Percentiles rank a stretch among this genome's conserved stretches.
Evolutionary conservation across 2,113 vertebrate species (phyloP).

Genomic region (Nothocercus julius): DNA sequence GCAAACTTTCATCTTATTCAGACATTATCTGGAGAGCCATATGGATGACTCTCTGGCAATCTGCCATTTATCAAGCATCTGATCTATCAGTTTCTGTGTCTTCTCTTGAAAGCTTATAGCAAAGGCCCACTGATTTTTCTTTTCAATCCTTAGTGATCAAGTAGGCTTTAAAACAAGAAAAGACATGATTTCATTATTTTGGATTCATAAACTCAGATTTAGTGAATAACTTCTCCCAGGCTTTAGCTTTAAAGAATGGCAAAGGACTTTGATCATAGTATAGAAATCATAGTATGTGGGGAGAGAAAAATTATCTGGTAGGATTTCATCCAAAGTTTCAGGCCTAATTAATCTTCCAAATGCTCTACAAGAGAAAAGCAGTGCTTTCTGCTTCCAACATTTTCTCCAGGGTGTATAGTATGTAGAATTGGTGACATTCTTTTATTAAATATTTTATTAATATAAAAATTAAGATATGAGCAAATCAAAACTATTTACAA

Average conservation of each 20-base stretch:
- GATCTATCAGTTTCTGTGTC: neutral
- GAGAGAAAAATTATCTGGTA: neutral
- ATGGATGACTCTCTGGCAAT: conserved; percentile 34
- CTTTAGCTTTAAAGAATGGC: neutral
- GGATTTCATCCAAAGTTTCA: neutral
- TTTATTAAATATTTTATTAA: neutral
- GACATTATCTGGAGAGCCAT: conserved; percentile 1
- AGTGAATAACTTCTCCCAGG: conserved; percentile 7
- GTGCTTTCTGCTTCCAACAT: neutral
- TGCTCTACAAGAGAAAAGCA: neutral
- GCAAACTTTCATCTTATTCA: neutral
- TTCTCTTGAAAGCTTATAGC: neutral
- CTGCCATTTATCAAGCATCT: conserved; percentile 17
- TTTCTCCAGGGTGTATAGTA: neutral
- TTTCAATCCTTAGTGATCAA: neutral
- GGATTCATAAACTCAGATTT: conserved; percentile 15
- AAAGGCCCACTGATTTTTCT: conserved; percentile 28
- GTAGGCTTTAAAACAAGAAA: conserved; percentile 53
- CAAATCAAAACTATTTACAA: neutral
- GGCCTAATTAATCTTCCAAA: conserved; percentile 11
- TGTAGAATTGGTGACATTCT: neutral
- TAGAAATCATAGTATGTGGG: neutral
- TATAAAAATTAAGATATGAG: neutral
- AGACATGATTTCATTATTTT: conserved; percentile 40
- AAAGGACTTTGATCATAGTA: neutral